Evolutionary conservation across 2,888 invertebrate genomes (phyloP), one percentile per base, ranked within the genome.

Genomic region (Plemyria rubiginata): DNA sequence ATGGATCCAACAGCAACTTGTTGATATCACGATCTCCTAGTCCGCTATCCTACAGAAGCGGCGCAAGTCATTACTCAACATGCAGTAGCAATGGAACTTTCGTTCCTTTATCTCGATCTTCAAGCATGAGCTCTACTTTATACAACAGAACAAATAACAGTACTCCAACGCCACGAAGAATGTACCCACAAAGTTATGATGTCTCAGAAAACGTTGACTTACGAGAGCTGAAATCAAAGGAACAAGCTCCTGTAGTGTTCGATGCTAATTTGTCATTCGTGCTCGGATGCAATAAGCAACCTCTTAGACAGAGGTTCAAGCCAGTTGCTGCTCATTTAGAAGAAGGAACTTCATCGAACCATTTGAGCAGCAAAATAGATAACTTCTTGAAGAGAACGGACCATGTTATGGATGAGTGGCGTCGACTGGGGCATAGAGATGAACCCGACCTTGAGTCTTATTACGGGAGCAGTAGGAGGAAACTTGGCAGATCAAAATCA

Each of bases 401-500:
- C 86, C 97, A 97, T 84, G 95, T 97, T 0, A 96, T 96, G 95
- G 97, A 97, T 76, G 97, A 97, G 79, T 98, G 97, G 97, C 93
- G 94, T 60, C 93, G 95, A 66, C 76, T 96, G 54, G 96, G 96
- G 0, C 94, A 94, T 58, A 94, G 91, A 70, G 94, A 94, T 68
- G 93, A 94, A 60, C 82, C 88, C 32, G 88, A 91, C 66, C 79
- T 81, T 75, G 65, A 71, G 5, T 68, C 68, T 28, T 88, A 88
- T 68, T 86, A 79, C 48, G 80, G 85, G 62, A 83, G 84, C 12
- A 81, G 78, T 57, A 88, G 85, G 62, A 79, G 86, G 51, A 92
- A 90, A 69, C 75, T 94, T 41, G 95, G 95, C 4, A 93, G 95
- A 74, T 96, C 96, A 0, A 94, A 94, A 67, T 97, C 97, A 69